Evolutionary conservation across 2,888 invertebrate genomes (phyloP).

Genomic region (Chrysina gloriosa): DNA sequence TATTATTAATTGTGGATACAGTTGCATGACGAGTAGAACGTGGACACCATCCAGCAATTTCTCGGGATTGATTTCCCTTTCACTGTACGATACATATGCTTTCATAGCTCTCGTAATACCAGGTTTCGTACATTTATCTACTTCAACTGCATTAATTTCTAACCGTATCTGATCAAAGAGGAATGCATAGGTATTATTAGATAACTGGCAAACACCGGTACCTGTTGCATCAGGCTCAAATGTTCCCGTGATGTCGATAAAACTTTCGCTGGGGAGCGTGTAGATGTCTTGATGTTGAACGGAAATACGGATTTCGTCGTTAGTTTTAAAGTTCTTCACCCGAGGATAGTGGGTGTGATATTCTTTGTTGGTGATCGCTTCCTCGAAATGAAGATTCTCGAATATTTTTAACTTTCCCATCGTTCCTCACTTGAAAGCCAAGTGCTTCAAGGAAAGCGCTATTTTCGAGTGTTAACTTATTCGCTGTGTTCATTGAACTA

Average conservation of each 20-base stretch:
- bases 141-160: conserved; percentile 43
- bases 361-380: conserved; percentile 37
- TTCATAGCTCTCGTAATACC: conserved; percentile 40
- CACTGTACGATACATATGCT: conserved; percentile 32
- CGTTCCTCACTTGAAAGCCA: conserved; percentile 25
- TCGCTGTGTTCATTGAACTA: not conserved
- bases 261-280: conserved; percentile 39
- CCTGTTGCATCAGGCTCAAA: conserved; percentile 10
- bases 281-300: conserved; percentile 44
- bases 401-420: conserved; percentile 9
- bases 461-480: conserved; percentile 34
- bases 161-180: conserved; percentile 45
- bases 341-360: conserved; percentile 42
- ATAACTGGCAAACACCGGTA: conserved; percentile 14
- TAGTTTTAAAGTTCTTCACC: conserved; percentile 35
- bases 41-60: conserved; percentile 24
- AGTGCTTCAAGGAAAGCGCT: conserved; percentile 9
- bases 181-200: conserved; percentile 41
- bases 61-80: conserved; percentile 23
- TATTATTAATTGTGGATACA: not conserved
- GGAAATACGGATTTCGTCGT: conserved; percentile 45
- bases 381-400: conserved; percentile 14
- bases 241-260: conserved; percentile 36
- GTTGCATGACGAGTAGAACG: not conserved
- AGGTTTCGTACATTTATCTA: conserved; percentile 39